A percentile compares a stretch with the other conserved stretches of the same genome.
These are phyloP conservation scores for Charina bottae DNA, from an alignment of 2,113 vertebrate genomes.

Conservation along the genomic window DNA sequence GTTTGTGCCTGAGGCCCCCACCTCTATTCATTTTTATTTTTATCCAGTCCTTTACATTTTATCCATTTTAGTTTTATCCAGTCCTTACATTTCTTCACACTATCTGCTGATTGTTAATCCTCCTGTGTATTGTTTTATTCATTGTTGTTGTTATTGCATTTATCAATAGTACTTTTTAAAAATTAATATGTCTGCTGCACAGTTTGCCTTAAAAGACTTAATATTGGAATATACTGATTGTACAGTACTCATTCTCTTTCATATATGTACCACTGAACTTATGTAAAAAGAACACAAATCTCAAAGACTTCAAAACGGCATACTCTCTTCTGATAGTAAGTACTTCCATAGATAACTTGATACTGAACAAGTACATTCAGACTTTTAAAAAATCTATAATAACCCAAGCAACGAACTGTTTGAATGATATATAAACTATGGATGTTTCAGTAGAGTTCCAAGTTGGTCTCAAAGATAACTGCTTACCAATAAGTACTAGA, in stretches of 20 bases:
- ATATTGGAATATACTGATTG: conserved; percentile 12
- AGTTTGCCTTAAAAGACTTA: neutral
- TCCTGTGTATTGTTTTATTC: neutral
- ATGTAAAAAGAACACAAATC: conserved; percentile 34
- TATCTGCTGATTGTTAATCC: too few relatives aligned
- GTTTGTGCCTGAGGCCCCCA: too few relatives aligned
- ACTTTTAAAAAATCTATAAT: conserved; percentile 4
- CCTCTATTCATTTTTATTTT: too few relatives aligned
- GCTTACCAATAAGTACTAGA: neutral
- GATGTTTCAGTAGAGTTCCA: neutral
- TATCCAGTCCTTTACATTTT: too few relatives aligned
- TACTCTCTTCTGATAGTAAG: neutral
- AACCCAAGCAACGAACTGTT: neutral
- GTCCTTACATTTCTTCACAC: too few relatives aligned
- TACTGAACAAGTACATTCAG: neutral
- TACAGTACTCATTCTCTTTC: accelerated
- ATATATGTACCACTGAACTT: conserved; percentile 18
- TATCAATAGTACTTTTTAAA: neutral
- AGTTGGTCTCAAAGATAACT: neutral
- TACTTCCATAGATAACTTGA: neutral
- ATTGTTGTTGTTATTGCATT: neutral
- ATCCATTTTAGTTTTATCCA: too few relatives aligned
- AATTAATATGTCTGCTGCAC: neutral
- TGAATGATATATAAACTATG: neutral
- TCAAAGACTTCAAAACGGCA: conserved; percentile 22